Evolutionary conservation across 2,797 vertebrate species (phyloP).

Genomic region (Thripadectes ignobilis): DNA sequence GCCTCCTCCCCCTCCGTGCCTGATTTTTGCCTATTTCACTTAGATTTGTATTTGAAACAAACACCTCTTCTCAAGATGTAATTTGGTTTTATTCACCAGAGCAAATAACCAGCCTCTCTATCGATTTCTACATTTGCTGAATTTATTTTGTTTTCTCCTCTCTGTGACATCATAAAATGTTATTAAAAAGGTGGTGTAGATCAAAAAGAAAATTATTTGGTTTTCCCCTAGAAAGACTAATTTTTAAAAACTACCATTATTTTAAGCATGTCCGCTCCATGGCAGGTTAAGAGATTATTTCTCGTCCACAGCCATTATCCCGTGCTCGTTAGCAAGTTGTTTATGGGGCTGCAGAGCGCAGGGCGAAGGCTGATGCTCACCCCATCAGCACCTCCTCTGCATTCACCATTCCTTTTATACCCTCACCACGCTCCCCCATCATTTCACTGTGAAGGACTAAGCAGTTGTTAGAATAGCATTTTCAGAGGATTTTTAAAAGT

Average conservation of each 20-base stretch:
- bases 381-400: neutral
- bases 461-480: neutral
- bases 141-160: conserved; percentile 52
- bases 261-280: neutral
- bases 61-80: neutral
- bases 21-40: too few relatives aligned
- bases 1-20: fast-evolving
- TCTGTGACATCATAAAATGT: neutral
- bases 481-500: neutral
- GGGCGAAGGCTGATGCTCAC: neutral
- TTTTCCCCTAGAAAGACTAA: neutral
- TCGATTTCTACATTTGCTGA: conserved; percentile 43
- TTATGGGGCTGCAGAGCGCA: neutral
- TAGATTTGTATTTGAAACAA: neutral
- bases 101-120: conserved; percentile 43
- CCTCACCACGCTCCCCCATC: neutral
- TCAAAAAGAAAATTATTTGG: conserved; percentile 33
- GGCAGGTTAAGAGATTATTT: neutral
- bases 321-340: conserved; percentile 29
- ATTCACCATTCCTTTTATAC: neutral
- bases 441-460: neutral
- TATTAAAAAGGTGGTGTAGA: conserved; percentile 36
- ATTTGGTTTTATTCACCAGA: conserved; percentile 51
- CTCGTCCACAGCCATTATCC: neutral
- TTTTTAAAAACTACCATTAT: neutral